Evolutionary conservation across 2,797 vertebrate genomes (phyloP), one percentile per base, ranked within the genome.

Genomic region (Rhinatrema bivittatum): DNA sequence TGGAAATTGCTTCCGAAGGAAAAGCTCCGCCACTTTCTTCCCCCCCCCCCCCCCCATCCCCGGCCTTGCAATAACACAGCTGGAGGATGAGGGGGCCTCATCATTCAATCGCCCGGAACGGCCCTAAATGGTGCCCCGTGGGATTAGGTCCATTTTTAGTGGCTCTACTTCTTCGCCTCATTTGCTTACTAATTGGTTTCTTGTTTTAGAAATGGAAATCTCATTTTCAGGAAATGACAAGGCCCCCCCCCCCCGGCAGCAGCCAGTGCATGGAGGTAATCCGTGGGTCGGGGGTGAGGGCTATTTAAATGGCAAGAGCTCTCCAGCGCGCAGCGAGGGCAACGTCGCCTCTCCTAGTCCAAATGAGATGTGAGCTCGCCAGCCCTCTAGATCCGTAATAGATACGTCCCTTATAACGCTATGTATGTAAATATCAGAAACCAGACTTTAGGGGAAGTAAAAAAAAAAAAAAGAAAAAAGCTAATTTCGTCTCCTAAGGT

Each of bases 181-280:
- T 86, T 86, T 84, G 84, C 76, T 86, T 85, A 80, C 85, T 85
- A 87, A 87, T 85, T 82, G 85, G 75, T 82, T 85, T 87, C 81
- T 85, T 82, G 79, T 83, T 86, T 86, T 85, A 80, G 74, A 83
- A 84, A 84, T 86, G 80, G 80, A 84, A 85, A 84, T 78, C 84
- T 82, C 78, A 81, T 85, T 86, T 84, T 80, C 75, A 78, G 79
- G 78, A 82, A 79, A 82, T 81, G 75, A 74, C 72, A 75, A 74
- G 79, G 63, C 64, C 77, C n/a, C n/a, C n/a, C n/a, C n/a, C n/a
- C n/a, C n/a, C n/a, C 68, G n/a, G 44, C 47, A n/a, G 65, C 61
- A 78, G 68, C 56, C 64, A 65, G 77, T 79, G 74, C 78, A 75
- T 70, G 68, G 77, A 80, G 77, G 76, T 85, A 85, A 85, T 84